Conservation (phyloP, 1,140 invertebrate genomes). For the Coelopa frigida region DNA sequence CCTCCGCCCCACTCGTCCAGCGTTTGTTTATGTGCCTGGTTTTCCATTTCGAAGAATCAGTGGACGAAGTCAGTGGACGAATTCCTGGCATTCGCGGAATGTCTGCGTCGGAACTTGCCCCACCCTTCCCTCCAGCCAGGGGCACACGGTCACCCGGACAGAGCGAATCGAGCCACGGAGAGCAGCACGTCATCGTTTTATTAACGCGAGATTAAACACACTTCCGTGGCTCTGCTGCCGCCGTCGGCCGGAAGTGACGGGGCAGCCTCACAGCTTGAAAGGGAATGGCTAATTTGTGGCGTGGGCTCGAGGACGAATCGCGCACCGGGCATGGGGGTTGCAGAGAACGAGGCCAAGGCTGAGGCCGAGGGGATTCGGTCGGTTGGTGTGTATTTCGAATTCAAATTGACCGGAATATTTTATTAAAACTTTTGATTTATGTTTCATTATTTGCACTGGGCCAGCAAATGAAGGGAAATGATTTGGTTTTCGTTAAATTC, state of each 20-base stretch:
- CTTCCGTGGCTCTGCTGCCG: too few species aligned
- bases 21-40: too few species aligned
- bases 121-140: too few species aligned
- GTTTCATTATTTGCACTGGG: not conserved
- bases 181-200: constrained; percentile 14
- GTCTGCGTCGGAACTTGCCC: too few species aligned
- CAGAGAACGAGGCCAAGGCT: not conserved
- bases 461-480: constrained; percentile 6
- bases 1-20: too few species aligned
- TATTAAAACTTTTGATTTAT: constrained; percentile 8
- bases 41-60: too few species aligned
- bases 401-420: constrained; percentile 20
- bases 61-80: too few species aligned
- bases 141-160: too few species aligned
- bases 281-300: constrained; percentile 8
- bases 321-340: not conserved
- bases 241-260: constrained; percentile 12
- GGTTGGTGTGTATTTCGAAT: constrained; percentile 5
- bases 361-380: not conserved
- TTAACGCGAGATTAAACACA: constrained; percentile 17
- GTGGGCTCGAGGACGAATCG: not conserved
- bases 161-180: too few species aligned
- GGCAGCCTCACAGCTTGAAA: not conserved
- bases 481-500: constrained; percentile 8
- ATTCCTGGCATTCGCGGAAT: too few species aligned